Percentiles rank a stretch among this genome's conserved stretches.
phyloP scores from a whole-genome alignment of 2,797 vertebrate genomes.

The Typhlichthys eigenmanni region DNA sequence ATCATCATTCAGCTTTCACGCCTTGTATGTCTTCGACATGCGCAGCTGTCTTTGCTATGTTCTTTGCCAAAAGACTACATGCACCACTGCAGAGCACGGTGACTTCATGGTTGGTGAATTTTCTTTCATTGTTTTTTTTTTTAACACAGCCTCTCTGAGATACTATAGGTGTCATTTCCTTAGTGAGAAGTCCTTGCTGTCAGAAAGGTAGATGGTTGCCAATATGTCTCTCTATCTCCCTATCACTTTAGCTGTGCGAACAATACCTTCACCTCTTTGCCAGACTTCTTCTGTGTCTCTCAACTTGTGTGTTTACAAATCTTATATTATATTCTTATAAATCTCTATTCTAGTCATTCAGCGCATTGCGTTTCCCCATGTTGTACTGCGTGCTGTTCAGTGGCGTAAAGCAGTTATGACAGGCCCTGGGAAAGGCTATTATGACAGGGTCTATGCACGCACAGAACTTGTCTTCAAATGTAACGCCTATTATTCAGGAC shows the following conservation, averaged over 20 bases:
- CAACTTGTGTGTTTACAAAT: background rate
- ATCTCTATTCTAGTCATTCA: background rate
- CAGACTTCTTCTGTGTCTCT: background rate
- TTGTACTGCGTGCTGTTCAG: background rate
- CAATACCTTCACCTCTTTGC: background rate
- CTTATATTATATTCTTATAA: too few species aligned
- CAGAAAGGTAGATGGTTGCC: constrained; percentile 22
- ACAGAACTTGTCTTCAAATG: too few species aligned
- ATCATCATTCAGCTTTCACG: constrained; percentile 41
- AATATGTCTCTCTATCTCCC: constrained; percentile 7
- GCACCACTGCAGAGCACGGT: constrained; percentile 60
- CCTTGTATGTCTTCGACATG: constrained; percentile 56
- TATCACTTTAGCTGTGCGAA: constrained; percentile 9
- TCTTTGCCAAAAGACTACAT: constrained; percentile 63
- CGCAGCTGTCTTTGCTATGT: constrained; percentile 35
- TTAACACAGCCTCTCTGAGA: constrained; percentile 34
- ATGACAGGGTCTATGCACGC: too few species aligned
- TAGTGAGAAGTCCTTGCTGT: constrained; percentile 7
- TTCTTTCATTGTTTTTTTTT: constrained; percentile 9
- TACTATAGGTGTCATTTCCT: constrained; percentile 41
- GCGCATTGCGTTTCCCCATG: background rate
- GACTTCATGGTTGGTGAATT: constrained; percentile 52
- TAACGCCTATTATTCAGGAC: too few species aligned
- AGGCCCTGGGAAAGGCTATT: too few species aligned
- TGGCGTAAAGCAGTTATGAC: too few species aligned